Base-by-base conservation (phyloP, 1,140 invertebrate genomes). In the Archivesica marissinica region DNA sequence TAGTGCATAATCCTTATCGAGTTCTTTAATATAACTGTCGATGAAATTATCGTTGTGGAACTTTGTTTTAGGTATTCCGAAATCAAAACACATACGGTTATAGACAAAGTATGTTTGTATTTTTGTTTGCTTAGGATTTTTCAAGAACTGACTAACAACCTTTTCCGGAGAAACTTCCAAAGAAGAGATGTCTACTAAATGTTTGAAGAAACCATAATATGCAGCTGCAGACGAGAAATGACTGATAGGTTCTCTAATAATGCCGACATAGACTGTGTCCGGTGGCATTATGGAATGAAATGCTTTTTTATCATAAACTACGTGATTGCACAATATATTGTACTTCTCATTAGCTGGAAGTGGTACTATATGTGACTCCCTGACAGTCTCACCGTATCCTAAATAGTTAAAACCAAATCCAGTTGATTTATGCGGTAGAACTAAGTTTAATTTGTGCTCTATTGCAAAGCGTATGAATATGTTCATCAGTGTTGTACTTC, bases 51-150 rank as follows among this genome's bases (percentile, higher is more conserved):
- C 35, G 28, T 90, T 85, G n/a, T 88, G 30, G 52, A 89, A 89
- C 28, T 86, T 64, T 2, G 33, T 9, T 25, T 23, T 13, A 1
- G 66, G 66, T 54, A 92, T 68, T 13, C 91, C 91, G 44, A 93
- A 88, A 82, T 92, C 90, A 64, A 86, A 88, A 11, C 89, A 87
- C 87, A 90, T 90, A 28, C 90, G 87, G 72, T 93, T 92, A 17
- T 83, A 82, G 20, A 88, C 80, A 56, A 89, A 91, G 25, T 39
- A 54, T 11, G 83, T 81, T 15, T 28, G 6, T 4, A 87, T 38
- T 50, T 72, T 38, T 2, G 35, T 59, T 9, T 17, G 15, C 13
- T 39, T 56, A n/a, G 86, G 87, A 74, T 78, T 86, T 17, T 44
- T 56, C 17, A 87, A 64, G 64, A 82, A 81, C 50, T 80, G 28